A percentile compares a stretch with the other conserved stretches of the same genome.
phyloP scores from a whole-genome alignment of 2,113 vertebrate species.

The Dipodomys merriami region DNA sequence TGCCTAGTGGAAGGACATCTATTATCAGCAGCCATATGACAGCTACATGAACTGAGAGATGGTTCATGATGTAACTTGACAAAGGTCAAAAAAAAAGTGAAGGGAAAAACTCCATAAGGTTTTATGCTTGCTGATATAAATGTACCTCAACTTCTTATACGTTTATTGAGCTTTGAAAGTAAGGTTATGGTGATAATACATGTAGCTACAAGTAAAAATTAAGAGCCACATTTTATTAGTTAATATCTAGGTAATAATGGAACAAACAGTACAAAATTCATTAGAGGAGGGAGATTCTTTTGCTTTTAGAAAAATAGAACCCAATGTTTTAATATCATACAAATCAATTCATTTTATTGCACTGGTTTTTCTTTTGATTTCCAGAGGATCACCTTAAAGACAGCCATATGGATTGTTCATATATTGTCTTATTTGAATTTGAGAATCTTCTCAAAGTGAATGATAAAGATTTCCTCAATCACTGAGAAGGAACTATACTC shows the following conservation, averaged over 20 bases:
- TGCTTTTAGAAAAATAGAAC: slow-evolving; percentile 14
- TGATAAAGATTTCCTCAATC: slow-evolving; percentile 50
- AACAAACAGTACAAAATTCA: not conserved
- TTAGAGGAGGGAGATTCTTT: not conserved
- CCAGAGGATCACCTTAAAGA: slow-evolving; percentile 41
- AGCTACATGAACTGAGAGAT: not conserved
- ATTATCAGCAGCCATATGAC: not conserved
- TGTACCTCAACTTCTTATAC: slow-evolving; percentile 7
- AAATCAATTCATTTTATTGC: slow-evolving; percentile 56
- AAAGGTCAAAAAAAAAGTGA: not conserved
- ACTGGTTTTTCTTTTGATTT: slow-evolving; percentile 71
- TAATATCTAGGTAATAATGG: slow-evolving; percentile 37
- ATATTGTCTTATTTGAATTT: not conserved
- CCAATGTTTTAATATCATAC: not conserved
- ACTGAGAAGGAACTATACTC: slow-evolving; percentile 46
- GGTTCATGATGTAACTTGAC: not conserved
- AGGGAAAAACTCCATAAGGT: not conserved
- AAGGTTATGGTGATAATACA: not conserved
- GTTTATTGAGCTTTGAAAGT: slow-evolving; percentile 44
- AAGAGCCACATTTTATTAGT: slow-evolving; percentile 64
- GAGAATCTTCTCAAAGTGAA: slow-evolving; percentile 59
- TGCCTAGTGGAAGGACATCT: accelerated
- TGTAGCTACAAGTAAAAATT: slow-evolving; percentile 60
- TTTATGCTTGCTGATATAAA: not conserved
- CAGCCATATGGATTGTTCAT: slow-evolving; percentile 34